A percentile compares a stretch with the other conserved stretches of the same genome.
phyloP scores from a whole-genome alignment of 2,113 vertebrate species.

The Cololabis saira region DNA sequence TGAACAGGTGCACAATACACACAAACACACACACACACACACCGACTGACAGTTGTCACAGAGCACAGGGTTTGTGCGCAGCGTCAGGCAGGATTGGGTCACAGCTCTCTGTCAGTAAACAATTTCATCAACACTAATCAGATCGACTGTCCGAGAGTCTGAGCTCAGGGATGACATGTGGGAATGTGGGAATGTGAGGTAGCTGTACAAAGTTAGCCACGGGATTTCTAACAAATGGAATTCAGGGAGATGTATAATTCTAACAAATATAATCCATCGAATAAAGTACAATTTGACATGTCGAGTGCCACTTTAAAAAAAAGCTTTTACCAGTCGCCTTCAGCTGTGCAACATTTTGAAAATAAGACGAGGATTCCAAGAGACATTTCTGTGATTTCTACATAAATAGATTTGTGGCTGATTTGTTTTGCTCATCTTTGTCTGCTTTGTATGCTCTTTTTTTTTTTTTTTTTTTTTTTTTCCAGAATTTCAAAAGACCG shows the following conservation, averaged over 20 bases:
- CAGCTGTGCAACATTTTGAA: neutral
- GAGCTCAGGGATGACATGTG: neutral
- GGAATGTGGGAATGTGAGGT: too few relatives aligned
- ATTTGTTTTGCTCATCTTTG: neutral
- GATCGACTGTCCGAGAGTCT: neutral
- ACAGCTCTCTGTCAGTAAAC: conserved; percentile 28
- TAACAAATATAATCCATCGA: too few relatives aligned
- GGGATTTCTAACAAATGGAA: too few relatives aligned
- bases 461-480: neutral
- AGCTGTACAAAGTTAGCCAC: too few relatives aligned
- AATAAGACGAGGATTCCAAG: neutral
- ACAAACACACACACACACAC: neutral
- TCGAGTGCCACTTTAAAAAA: too few relatives aligned
- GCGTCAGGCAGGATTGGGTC: conserved; percentile 3
- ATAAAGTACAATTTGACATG: neutral
- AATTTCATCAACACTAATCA: conserved; percentile 13
- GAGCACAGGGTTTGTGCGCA: too few relatives aligned
- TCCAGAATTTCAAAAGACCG: neutral
- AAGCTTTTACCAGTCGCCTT: neutral
- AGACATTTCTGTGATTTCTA: neutral
- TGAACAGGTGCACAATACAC: conserved; percentile 1
- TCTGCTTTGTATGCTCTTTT: too few relatives aligned
- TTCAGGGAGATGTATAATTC: too few relatives aligned
- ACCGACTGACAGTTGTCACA: neutral
- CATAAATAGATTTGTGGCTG: neutral